Evolutionary conservation across 2,797 vertebrate species (phyloP), one percentile per base, ranked within the genome.

Genomic region (Simalia tracyae): DNA sequence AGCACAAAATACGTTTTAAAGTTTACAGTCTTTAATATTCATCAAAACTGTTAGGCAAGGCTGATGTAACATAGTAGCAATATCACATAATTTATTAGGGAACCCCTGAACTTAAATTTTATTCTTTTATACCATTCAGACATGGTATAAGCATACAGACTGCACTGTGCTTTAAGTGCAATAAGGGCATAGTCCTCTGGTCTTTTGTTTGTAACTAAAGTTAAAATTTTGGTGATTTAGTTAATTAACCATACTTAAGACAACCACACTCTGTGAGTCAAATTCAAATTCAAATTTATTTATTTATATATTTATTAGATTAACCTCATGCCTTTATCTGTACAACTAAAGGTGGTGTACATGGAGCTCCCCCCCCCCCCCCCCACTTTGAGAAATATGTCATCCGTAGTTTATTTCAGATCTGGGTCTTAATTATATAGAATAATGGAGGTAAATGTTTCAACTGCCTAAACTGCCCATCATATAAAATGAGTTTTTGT

Each of bases 401-500:
- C 17, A 72, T 36, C 60, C 31, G 2, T 10, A 64, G 57, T 76
- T 63, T 88, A 64, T 42, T 72, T 66, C 50, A 89, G 81, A 84
- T 84, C 61, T 84, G 54, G 19, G 56, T 64, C 19, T 28, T 91
- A 66, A 56, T 64, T 88, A 19, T 92, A 50, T 89, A 26, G 54
- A 66, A 92, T 89, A 84, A 92, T 57, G 31, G 26, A n/a, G 46
- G 54, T 36, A 54, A 85, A 14, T 89, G 26, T 54, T 92, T 84
- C 59, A 84, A 88, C 59, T 42, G 84, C 72, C 61, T 31, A 81
- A 88, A 61, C 60, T 84, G 22, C 14, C 50, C 59, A 88, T 61
- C 36, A 17, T 56, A 66, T n/a, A 88, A 64, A 84, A 88, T 66
- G 19, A 31, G 60, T 56, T 89, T 2, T 85, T 57, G 84, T 54